Evolutionary conservation across 2,797 vertebrate genomes (phyloP), one percentile per base, ranked within the genome.

Genomic region (Sebastes vulpes): DNA sequence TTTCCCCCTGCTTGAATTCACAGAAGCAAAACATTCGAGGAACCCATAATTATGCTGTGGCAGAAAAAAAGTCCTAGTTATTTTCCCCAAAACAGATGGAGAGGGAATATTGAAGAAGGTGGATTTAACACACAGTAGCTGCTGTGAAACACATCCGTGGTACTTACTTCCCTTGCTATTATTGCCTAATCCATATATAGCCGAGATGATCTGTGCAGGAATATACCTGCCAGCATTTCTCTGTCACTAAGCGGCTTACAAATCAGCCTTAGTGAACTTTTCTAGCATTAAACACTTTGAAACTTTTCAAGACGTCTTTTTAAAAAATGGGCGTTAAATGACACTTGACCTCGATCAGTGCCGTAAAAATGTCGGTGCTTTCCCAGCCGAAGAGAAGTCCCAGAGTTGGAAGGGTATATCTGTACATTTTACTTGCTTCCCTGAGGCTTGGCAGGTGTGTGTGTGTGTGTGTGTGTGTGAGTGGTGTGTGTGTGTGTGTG

Each of bases 31-130:
- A 91, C 90, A 85, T 91, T 88, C 25, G 65, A 89, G 85, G 75
- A 95, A 92, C 91, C 91, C 76, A 64, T 93, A 94, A 94, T 95
- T 94, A 94, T 65, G 71, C 74, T 79, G 89, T 76, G 84, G 86
- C 79, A 86, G 68, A 91, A 92, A 82, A 83, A 78, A 89, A 83
- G 72, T 81, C 72, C 77, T 84, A 79, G 77, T 91, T 89, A 81
- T 92, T 94, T 92, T 89, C 69, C 76, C 85, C 75, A 88, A 89
- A 93, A 85, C 90, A 89, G 91, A 93, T 86, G 91, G 88, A 92
- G 77, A 90, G 65, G 48, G 87, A 79, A 81, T 72, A 86, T 81
- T 85, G 72, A 81, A 69, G 69, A 82, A 75, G 75, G 70, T 54
- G 38, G 85, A 85, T 86, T 85, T 82, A 89, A 89, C 74, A 78